Base-by-base conservation (phyloP, 2,113 vertebrate species). In the Reinhardtius hippoglossoides region DNA sequence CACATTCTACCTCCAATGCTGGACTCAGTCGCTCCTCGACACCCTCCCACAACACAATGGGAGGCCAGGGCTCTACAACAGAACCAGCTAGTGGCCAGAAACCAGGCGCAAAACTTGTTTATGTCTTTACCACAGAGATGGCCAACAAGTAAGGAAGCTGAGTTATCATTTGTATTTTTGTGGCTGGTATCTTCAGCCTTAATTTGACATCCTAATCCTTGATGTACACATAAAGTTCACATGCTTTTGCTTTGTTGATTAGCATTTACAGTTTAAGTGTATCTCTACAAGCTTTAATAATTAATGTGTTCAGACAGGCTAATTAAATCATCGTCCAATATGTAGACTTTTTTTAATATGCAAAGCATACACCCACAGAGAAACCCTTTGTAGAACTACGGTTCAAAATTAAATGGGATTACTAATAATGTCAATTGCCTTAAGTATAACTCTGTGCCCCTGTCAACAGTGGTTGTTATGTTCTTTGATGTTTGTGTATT, bases 61-160 rank as follows among this genome's bases (percentile, higher is more conserved):
- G 96, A 91, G 95, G 95, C 74, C 94, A 94, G 71, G 95, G 96
- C 85, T 89, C 96, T 71, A 87, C 93, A 85, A 93, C 96, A 58
- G 98, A 99, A 80, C 82, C 90, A 67, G 82, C 94, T 59, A 94
- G 95, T 31, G 94, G 95, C 68, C 97, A 97, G 93, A 99, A 99
- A 94, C 94, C 95, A 72, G 96, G 95, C 82, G 95, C 97, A 87
- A 99, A 98, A 95, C 96, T 98, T 77, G 97, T 98, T 90, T 99
- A 98, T n/a, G 97, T 99, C 91, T 99, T 99, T 92, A 98, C 97
- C 91, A 99, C 98, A 85, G 97, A 99, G 88, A 97, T 99, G 97
- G 97, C 97, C 85, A 99, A 99, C 95, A 99, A 98, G 98, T 99
- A 95, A 97, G 97, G 89, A 80, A 24, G 12, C 16, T 58, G 20